Percentiles rank a stretch among this genome's conserved stretches.
Conservation (phyloP, 2,888 invertebrate genomes). For the Lordiphosa fenestrarum region DNA sequence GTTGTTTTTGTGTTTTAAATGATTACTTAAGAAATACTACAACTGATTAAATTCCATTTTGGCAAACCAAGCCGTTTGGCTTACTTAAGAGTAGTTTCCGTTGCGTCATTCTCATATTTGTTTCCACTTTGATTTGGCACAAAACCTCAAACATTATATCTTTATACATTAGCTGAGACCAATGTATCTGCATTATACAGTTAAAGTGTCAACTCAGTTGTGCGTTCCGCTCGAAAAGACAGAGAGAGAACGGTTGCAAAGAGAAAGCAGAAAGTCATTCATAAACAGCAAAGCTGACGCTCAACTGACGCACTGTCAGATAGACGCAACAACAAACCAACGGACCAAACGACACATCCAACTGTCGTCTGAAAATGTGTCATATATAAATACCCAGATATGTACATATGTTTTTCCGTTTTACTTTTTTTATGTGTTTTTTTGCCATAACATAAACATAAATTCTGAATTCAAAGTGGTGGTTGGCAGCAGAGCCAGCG, state of each 20-base stretch:
- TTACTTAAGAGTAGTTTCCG: no score
- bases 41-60: no score
- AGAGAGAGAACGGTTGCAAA: neutral
- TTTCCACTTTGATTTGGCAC: no score
- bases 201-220: no score
- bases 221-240: no score
- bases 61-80: no score
- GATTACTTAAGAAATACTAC: no score
- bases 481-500: constrained; percentile 30
- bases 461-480: constrained; percentile 48
- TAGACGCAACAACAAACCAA: constrained; percentile 7
- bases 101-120: no score
- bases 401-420: neutral
- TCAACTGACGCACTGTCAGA: constrained; percentile 36
- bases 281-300: constrained; percentile 11
- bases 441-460: constrained; percentile 23
- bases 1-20: no score
- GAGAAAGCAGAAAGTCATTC: neutral
- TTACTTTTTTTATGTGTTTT: neutral
- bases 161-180: no score
- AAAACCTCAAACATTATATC: no score
- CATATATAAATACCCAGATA: constrained; percentile 15
- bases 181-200: no score
- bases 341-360: constrained; percentile 12
- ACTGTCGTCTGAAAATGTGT: constrained; percentile 37